Base-by-base conservation (phyloP, 2,797 vertebrate species). In the Prionace glauca region DNA sequence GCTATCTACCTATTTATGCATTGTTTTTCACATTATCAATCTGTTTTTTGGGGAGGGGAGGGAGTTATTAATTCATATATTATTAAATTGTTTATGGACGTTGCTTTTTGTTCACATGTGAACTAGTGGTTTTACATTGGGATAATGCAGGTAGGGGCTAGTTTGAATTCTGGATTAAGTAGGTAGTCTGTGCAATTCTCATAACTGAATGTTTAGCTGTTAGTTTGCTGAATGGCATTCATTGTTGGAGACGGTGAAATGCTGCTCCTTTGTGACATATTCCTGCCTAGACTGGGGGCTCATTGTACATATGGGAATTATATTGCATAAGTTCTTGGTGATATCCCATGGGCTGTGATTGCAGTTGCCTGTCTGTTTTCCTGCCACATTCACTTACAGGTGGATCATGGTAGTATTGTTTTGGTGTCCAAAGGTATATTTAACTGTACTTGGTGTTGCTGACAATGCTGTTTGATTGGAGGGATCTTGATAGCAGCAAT, bases 1-100 rank as follows among this genome's bases (percentile, higher is more conserved):
- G 93, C 93, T 95, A 95, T 56, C 45, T 95, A 95, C 71, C 93
- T 95, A 95, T 95, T 95, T 95, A 95, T 95, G 93, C 93, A 95
- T 95, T 95, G 71, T 95, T 74, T 95, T 95, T 95, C 93, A 95
- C 29, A 45, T 94, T 94, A 90, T 45, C 18, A 29, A 91, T 95
- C 71, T 77, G n/a, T 92, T 69, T 95, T 74, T 74, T 91, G 50
- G 60, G 87, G 87, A 60, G 12, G 90, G 65, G 88, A n/a, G 90
- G 90, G 1, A 92, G 62, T 91, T 91, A 65, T 62, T 93, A 22
- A 50, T 72, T 94, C 92, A 74, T 74, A 41, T 71, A 24, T 91
- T 92, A 92, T 92, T 74, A 95, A 95, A 74, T 95, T 95, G 93
- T 95, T 95, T 67, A 92, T 92, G 71, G 50, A 77, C 14, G 93